Percentiles rank a stretch among this genome's conserved stretches.
phyloP scores from a whole-genome alignment of 2,113 vertebrate species.

The Motacilla alba region DNA sequence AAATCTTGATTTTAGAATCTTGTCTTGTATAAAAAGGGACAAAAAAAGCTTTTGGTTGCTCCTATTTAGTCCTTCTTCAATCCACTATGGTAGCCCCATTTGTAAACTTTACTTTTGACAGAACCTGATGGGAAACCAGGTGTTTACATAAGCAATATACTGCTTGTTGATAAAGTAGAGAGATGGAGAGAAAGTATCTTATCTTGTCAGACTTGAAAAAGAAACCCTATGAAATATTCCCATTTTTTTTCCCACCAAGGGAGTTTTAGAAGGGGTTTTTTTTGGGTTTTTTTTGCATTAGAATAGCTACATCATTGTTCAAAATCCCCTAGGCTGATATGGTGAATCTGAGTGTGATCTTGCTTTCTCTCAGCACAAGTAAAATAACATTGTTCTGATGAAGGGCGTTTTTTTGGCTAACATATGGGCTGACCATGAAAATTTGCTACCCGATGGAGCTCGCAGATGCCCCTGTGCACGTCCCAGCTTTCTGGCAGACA shows the following conservation, averaged over 20 bases:
- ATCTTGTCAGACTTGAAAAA: background rate
- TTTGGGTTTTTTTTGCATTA: background rate
- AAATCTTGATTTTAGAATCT: background rate
- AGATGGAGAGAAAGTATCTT: background rate
- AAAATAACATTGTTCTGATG: background rate
- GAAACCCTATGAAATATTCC: background rate
- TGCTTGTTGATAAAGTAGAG: background rate
- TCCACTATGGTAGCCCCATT: background rate
- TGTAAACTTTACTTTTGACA: background rate
- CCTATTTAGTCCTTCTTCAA: background rate
- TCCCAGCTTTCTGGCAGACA: background rate
- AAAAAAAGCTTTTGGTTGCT: background rate
- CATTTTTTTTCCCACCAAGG: background rate
- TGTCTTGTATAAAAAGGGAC: background rate
- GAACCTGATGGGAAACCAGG: background rate
- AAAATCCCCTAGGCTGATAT: background rate
- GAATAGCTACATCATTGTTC: background rate
- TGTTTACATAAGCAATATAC: background rate
- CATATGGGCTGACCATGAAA: background rate
- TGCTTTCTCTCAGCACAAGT: background rate
- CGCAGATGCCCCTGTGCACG: background rate
- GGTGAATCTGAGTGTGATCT: background rate
- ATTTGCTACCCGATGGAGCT: background rate
- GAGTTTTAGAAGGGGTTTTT: background rate
- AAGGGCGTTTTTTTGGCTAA: background rate